Evolutionary conservation across 2,113 vertebrate species (phyloP), one percentile per base, ranked within the genome.

Genomic region (Ramphastos sulfuratus): DNA sequence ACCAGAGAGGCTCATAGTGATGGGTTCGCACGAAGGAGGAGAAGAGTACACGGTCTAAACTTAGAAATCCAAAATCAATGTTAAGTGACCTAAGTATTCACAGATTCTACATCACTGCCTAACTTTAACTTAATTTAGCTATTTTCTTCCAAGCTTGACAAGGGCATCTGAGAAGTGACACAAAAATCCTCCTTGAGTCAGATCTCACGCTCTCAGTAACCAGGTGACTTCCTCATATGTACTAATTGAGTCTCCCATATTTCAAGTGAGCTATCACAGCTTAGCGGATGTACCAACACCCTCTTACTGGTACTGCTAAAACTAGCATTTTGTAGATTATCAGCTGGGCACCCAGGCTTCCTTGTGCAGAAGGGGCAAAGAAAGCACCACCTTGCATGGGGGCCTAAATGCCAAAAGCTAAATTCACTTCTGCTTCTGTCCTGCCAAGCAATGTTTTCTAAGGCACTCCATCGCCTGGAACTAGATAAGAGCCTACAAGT

Each of bases 111-210:
- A 17, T 2, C 5, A 25, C 17, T 61, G 35, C 31, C 80, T 69
- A 85, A 37, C 37, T 95, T 74, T 88, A 91, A 88, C 52, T 63
- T 78, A 88, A 91, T 93, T 88, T 81, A 81, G 48, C 55, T 72
- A 31, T 63, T 81, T 92, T 48, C 79, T 78, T 72, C 50, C 39
- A 42, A 59, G 48, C 19, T 74, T 44, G 60, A 48, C 8, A 60
- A 87, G 42, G 73, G 39, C 82, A 89, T 35, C 54, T 80, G 61
- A 71, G 73, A 71, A 64, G 59, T 48, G 65, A 50, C 11, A 4
- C 9, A 46, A 37, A 87, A 92, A 56, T 44, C 31, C 48, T 82
- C 60, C 79, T 82, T 79, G 73, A 50, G 50, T 87, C 91, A 56
- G 48, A 50, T 48, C 54, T 90, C 9, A 1, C 20, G 44, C 16